Base-by-base conservation (phyloP, 2,113 vertebrate genomes). In the Embiotoca jacksoni region DNA sequence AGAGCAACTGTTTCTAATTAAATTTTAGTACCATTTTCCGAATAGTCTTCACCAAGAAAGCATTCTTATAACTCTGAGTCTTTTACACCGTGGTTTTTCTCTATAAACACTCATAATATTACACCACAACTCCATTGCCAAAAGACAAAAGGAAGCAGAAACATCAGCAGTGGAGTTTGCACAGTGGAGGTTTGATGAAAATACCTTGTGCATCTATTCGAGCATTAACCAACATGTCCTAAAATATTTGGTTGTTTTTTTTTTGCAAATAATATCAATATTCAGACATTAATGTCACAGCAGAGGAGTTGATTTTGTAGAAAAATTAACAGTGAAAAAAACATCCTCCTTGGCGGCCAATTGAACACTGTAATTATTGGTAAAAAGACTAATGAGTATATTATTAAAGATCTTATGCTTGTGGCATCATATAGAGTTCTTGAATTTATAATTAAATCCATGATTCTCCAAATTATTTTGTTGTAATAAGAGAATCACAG, bases 1-100 rank as follows among this genome's bases (percentile, higher is more conserved):
- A 54, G 84, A 80, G 81, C 89, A 88, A 94, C 91, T 94, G 92
- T 89, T 93, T 94, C 91, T 92, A 91, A 94, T 93, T 92, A 92
- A 75, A 91, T 89, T 91, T 93, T 86, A 90, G 88, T 87, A 91
- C 85, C 82, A 92, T 92, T 93, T 94, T 92, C 84, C 55, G 14
- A 88, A 84, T 72, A 83, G 75, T 89, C 82, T 85, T 86, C 83
- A 92, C 86, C 84, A 85, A 89, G 87, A 91, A 92, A 92, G 89
- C 88, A 93, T 92, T 93, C 86, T 92, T 94, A 83, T 87, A 85
- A 91, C 81, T 82, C 80, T 50, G 70, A 88, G 86, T 81, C 80
- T 91, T 93, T 92, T 82, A 71, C 87, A 86, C 82, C 65, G 85
- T 74, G 90, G 84, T 75, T 92, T 92, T 88, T 89, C 75, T 69